phyloP scores from a whole-genome alignment of 2,113 vertebrate species.

The Saccopteryx bilineata region DNA sequence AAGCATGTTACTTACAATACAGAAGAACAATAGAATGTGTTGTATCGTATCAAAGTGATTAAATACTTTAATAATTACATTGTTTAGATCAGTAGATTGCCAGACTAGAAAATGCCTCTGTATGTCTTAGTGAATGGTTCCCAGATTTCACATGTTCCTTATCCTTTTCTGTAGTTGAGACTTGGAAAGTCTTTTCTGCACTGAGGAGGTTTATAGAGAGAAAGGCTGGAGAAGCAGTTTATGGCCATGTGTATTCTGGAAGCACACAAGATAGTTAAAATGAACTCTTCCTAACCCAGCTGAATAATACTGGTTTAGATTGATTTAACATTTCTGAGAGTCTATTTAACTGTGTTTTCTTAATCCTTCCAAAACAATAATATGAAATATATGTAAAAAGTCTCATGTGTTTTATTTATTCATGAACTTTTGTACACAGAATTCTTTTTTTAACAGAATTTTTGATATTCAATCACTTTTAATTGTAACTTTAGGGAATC shows the following conservation, averaged over 20 bases:
- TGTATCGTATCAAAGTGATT: neutral
- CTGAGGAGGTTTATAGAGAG: neutral
- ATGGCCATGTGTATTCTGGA: neutral
- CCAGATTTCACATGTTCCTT: neutral
- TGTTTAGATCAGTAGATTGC: neutral
- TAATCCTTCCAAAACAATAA: neutral
- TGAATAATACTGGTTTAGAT: neutral
- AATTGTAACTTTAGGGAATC: neutral
- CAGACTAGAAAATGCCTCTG: neutral
- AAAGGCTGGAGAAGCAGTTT: neutral
- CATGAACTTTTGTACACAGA: neutral
- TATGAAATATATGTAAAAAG: neutral
- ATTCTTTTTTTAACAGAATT: neutral
- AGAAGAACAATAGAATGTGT: neutral
- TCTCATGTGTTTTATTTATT: neutral
- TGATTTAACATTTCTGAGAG: neutral
- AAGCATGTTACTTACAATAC: neutral
- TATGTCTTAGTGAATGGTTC: neutral
- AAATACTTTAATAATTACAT: neutral
- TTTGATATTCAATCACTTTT: neutral
- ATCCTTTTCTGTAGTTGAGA: neutral
- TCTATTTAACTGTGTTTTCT: neutral
- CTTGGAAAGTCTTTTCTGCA: neutral
- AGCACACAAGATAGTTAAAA: neutral
- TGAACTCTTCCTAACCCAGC: neutral